phyloP scores from a whole-genome alignment of 2,888 invertebrate genomes.

The Eulithis testata region DNA sequence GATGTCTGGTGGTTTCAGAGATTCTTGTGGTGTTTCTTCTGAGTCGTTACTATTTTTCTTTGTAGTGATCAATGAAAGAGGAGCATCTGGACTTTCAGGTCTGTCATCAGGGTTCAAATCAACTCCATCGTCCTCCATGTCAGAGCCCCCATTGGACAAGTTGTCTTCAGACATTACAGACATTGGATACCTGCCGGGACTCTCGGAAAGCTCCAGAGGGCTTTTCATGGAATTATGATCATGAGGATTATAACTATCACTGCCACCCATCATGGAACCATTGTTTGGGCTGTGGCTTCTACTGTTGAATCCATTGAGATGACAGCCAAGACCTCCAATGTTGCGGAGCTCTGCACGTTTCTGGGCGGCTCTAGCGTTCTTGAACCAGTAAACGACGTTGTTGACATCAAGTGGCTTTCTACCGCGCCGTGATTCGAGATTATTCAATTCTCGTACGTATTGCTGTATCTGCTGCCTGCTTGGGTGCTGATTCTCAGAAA shows the following conservation, averaged over 20 bases:
- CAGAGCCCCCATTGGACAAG: constrained; percentile 87
- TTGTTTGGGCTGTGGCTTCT: constrained; percentile 87
- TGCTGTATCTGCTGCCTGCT: constrained; percentile 98
- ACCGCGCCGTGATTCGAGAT: constrained; percentile 95
- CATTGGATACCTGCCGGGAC: constrained; percentile 85
- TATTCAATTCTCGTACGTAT: constrained; percentile 97
- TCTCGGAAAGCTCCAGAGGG: constrained; percentile 82
- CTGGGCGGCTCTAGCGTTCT: constrained; percentile 98
- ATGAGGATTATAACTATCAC: constrained; percentile 84
- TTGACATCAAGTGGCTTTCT: constrained; percentile 97
- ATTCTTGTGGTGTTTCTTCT: constrained; percentile 78
- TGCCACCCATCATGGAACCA: constrained; percentile 85
- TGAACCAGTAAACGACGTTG: constrained; percentile 99
- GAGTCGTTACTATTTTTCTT: constrained; percentile 81
- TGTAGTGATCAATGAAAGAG: constrained; percentile 88
- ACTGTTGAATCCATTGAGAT: constrained; percentile 86
- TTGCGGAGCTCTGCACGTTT: constrained; percentile 94
- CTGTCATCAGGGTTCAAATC: constrained; percentile 82
- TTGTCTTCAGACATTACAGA: constrained; percentile 88
- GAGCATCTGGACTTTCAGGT: constrained; percentile 87
- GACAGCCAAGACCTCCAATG: constrained; percentile 85
- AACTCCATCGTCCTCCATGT: constrained; percentile 88
- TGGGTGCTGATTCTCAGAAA: constrained; percentile 98
- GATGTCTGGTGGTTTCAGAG: constrained; percentile 81
- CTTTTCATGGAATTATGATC: constrained; percentile 87